Evolutionary conservation across 2,888 invertebrate species (phyloP).

Genomic region (Drosophila demipolita): DNA sequence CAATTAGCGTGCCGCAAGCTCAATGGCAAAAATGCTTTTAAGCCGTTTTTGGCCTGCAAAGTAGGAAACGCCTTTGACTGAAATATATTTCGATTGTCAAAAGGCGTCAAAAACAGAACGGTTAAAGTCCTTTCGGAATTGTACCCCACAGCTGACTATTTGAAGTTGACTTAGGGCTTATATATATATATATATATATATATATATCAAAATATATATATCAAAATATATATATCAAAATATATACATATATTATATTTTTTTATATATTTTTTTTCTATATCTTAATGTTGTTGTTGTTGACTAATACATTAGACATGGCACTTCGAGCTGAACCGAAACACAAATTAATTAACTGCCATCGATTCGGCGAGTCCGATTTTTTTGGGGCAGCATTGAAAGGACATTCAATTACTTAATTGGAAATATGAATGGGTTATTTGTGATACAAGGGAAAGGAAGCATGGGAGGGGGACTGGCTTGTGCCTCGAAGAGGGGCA

Average conservation of each 20-base stretch:
- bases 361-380: slow-evolving; percentile 61
- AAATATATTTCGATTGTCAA: slow-evolving; percentile 53
- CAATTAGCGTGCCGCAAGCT: slow-evolving; percentile 52
- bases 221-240: background rate
- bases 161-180: slow-evolving; percentile 54
- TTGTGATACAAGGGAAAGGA: background rate
- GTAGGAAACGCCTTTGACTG: slow-evolving; percentile 30
- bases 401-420: slow-evolving; percentile 76
- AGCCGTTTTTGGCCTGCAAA: slow-evolving; percentile 5
- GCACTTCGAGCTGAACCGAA: slow-evolving; percentile 31
- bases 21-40: slow-evolving; percentile 44
- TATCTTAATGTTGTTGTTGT: background rate
- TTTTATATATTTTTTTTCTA: background rate
- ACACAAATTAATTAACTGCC: slow-evolving; percentile 73
- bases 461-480: background rate
- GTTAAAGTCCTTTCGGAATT: slow-evolving; percentile 19
- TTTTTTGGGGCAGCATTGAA: slow-evolving; percentile 33
- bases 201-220: too few species aligned
- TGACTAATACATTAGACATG: slow-evolving; percentile 54
- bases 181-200: background rate
- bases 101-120: slow-evolving; percentile 14
- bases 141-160: slow-evolving; percentile 53
- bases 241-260: background rate
- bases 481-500: background rate
- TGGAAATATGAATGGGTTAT: slow-evolving; percentile 53